Evolutionary conservation across 2,888 invertebrate genomes (phyloP), one percentile per base, ranked within the genome.

Genomic region (Octonoba sinensis): DNA sequence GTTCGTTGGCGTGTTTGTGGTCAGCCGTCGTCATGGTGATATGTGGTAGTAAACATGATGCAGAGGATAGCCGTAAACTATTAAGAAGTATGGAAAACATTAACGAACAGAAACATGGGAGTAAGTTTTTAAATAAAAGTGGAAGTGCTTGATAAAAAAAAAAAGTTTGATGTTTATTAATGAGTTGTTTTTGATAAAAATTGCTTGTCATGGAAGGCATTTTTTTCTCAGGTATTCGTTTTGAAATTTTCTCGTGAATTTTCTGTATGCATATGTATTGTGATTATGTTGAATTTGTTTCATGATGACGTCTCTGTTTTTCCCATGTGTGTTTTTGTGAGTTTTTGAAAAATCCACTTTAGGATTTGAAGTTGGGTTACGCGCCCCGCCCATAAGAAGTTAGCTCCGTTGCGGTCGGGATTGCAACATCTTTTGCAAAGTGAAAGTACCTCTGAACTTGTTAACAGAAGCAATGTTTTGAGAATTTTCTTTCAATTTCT

Each of bases 41-140:
- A 64, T 84, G 84, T 84, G 83, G 83, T 57, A 79, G 83, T 78
- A 76, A 83, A 72, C 76, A 72, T 62, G 69, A 72, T 44, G 47
- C 86, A 84, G 81, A 86, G 86, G 81, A 86, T 84, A 70, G 83
- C 51, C 75, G 83, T 70, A 66, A 83, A 70, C 75, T 85, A n/a
- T 70, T 85, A 59, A 83, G 72, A 83, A 86, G 85, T 65, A 85
- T 84, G 83, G 85, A 85, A 82, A 82, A 69, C 71, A 64, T 85
- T 49, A 83, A 85, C 74, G 84, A 85, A 47, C 83, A 82, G 15
- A 84, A 83, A 16, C 85, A 85, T 75, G 78, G 44, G 84, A 85
- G 78, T 84, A 84, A 54, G 85, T 85, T 56, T 74, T 71, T 27
- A 24, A 24, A 49, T 36, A 36, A 36, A 16, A 36, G 8, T 36